Evolutionary conservation across 2,888 invertebrate species (phyloP), one percentile per base, ranked within the genome.

Genomic region (Eupsilia transversa): DNA sequence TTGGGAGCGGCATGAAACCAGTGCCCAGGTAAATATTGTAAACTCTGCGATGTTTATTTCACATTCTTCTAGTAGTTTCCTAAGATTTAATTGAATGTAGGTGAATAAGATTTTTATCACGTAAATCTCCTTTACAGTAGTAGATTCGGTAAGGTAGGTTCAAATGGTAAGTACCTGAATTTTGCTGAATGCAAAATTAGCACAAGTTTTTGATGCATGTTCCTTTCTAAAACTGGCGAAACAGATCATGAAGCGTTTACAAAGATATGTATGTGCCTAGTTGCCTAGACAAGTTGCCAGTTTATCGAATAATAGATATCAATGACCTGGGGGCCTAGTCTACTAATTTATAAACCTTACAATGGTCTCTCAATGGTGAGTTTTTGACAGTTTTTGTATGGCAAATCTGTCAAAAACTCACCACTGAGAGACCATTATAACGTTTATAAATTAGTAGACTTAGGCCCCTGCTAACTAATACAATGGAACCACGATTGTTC

Each of bases 1-100:
- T 96, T 33, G 96, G 96, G 30, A 96, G 96, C 87, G 96, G 94
- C 83, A 96, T 97, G 93, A 96, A 97, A 90, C 97, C 97, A 46
- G 93, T 94, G 61, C 96, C 94, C 23, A 96, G 97, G 96, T 96
- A 89, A 84, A 65, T 35, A 38, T 59, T 65, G 5, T 10, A n/a
- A 6, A 64, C 33, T 14, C 17, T 17, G 14, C 5, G 33, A 65
- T 49, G 10, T 49, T 65, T 43, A 1, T 64, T 30, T 10, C n/a
- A n/a, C 33, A 49, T n/a, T 52, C 6, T 65, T 65, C 10, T 65
- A n/a, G n/a, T 6, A 20, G 6, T 33, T 65, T 65, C 27, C 27
- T 38, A 20, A 61, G 3, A 33, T 12, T 4, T 17, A 14, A 43
- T 4, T 46, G 7, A 43, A 43, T 43, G 14, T 43, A 20, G 23